Base-by-base conservation (phyloP, 2,797 vertebrate genomes). In the Zalophus californianus region DNA sequence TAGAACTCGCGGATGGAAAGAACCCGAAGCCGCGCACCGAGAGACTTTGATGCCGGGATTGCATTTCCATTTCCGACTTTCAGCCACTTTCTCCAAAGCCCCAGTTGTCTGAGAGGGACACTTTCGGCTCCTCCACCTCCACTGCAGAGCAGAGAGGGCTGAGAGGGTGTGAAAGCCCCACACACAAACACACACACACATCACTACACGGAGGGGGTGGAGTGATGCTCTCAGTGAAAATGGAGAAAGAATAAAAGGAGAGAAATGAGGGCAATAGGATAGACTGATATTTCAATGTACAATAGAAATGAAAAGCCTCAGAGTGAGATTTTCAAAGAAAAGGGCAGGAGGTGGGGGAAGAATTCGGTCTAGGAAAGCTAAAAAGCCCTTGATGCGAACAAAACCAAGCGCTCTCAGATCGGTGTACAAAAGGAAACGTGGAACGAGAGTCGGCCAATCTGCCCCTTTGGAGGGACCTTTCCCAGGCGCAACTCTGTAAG, bases 261-360 rank as follows among this genome's bases (percentile, higher is more conserved):
- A 70, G 5, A 90, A 78, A 68, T 10, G 18, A 35, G 32, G 72
- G 25, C 72, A 62, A 80, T 41, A 77, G 64, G 89, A 66, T 56
- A 91, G 50, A 27, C 27, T 79, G 91, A 62, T 58, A 72, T 73
- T 86, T 96, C 84, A 95, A 64, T 48, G 62, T 25, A 38, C 73
- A 52, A 70, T 72, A 75, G 64, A 95, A 96, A 90, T 75, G 41
- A 91, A 94, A 93, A 85, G 41, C 32, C 52, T 83, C 18, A 0
- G 35, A 78, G 52, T 64, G 48, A 87, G 50, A 38, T 62, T 90
- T 66, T 84, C 82, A 91, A 97, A 92, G 90, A 54, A 95, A 80
- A 64, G 11, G 12, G 16, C 25, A 9, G 20, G 11, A 50, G 12
- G 14, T 10, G 15, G 48, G 64, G 11, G 32, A 18, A 52, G 4